These are phyloP conservation scores for Neodiprion fabricii DNA, from an alignment of 1,140 invertebrate genomes.

Conservation along the genomic window DNA sequence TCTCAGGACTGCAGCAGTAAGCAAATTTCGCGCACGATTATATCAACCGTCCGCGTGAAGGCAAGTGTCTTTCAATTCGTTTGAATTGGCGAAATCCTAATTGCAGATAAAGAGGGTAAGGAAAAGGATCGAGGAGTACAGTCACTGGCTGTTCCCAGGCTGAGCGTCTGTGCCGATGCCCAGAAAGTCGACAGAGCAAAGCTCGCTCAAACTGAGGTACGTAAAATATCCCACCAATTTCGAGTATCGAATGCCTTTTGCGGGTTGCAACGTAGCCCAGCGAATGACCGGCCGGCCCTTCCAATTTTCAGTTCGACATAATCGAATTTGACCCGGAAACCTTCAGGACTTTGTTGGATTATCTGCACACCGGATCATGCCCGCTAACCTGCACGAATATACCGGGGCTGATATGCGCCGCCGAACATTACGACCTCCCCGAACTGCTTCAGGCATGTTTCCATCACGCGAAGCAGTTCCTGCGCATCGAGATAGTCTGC, in stretches of 20 bases:
- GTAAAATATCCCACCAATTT: no score
- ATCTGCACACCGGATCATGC: constrained; percentile 91
- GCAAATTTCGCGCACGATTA: constrained; percentile 38
- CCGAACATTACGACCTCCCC: constrained; percentile 92
- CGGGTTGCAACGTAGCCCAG: background rate
- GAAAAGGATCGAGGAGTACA: constrained; percentile 75
- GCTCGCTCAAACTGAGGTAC: constrained; percentile 88
- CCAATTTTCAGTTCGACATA: constrained; percentile 80
- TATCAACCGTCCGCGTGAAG: background rate
- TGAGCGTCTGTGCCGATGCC: constrained; percentile 91
- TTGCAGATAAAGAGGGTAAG: constrained; percentile 75
- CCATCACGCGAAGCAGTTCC: constrained; percentile 93
- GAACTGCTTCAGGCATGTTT: constrained; percentile 93
- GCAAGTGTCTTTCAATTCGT: background rate
- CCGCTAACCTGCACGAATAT: constrained; percentile 90
- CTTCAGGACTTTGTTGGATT: constrained; percentile 88
- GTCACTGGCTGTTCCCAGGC: constrained; percentile 78
- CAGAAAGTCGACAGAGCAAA: constrained; percentile 92
- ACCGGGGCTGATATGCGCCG: constrained; percentile 90
- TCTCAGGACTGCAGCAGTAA: constrained; percentile 91
- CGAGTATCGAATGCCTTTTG: background rate
- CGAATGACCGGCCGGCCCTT: constrained; percentile 12
- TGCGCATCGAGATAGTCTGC: constrained; percentile 90
- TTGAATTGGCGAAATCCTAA: constrained; percentile 1
- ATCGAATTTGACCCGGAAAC: constrained; percentile 96